Base-by-base conservation (phyloP, 2,113 vertebrate species). In the Phainopepla nitens region DNA sequence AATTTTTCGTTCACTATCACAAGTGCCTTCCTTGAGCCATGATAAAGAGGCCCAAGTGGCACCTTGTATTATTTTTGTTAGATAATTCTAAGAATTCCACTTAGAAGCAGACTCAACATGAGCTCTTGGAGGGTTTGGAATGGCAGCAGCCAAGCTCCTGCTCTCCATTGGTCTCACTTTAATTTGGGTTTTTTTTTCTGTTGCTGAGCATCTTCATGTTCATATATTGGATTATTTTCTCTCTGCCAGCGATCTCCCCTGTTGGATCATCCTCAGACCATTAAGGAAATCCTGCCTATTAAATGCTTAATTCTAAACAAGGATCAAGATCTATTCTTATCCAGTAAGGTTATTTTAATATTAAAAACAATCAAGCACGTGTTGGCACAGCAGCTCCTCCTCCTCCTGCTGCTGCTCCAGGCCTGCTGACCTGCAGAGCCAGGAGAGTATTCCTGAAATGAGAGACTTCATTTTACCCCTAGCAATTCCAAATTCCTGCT, bases 1-100 rank as follows among this genome's bases (percentile, higher is more conserved):
- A 36, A 0, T 56, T 75, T 69, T 65, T 51, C 0, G 2, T 25
- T 72, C 7, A 0, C 3, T n/a, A 3, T 64, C 31, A 33, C 18
- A 13, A 35, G 7, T 1, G 3, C 6, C 1, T 16, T 58, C 39
- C 24, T 16, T 21, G 15, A 60, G 58, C 23, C 2, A 1, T 36
- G 22, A 39, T 18, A 35, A 16, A 65, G 72, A 21, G 54, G 19
- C 9, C 8, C 2, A 27, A 41, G 33, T 41, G 69, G 51, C 53
- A 7, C 36, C 31, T 47, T 23, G 0, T 6, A 1, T 35, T 13
- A 11, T 54, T 60, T n/a, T 6, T 29, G 3, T n/a, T 0, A 2
- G 4, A 1, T 4, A 13, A 51, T 53, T 13, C 47, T 12, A 9
- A 18, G 39, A 11, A 27, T 49, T 66, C 42, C 54, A 22, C 3